Evolutionary conservation across 2,888 invertebrate genomes (phyloP).

Genomic region (Amphipoea oculea): DNA sequence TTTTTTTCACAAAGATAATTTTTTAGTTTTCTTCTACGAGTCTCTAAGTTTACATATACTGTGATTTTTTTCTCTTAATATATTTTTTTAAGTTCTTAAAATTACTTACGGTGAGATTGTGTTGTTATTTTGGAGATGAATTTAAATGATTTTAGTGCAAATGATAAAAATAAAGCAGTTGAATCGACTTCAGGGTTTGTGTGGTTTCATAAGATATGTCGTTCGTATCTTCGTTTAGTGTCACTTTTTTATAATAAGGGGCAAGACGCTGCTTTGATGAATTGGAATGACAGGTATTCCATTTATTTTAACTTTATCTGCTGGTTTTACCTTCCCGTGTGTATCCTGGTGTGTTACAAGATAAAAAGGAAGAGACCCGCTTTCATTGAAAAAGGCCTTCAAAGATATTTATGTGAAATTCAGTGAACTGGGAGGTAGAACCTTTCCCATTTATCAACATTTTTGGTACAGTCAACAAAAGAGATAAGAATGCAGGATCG

Average conservation of each 20-base stretch:
- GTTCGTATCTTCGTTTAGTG: conserved; percentile 48
- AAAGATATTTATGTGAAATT: neutral
- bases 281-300: conserved; percentile 41
- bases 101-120: neutral
- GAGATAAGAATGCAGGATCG: too few species aligned
- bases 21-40: conserved; percentile 33
- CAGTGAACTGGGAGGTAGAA: neutral
- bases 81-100: neutral
- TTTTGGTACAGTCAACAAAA: neutral
- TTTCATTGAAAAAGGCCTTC: neutral
- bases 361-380: neutral
- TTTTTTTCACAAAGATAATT: conserved; percentile 2
- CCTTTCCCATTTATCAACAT: neutral
- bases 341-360: conserved; percentile 9
- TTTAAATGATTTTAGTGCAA: conserved; percentile 40
- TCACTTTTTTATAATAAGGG: conserved; percentile 49
- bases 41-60: conserved; percentile 34
- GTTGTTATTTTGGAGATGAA: conserved; percentile 36
- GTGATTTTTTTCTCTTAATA: conserved; percentile 1
- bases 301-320: neutral
- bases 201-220: conserved; percentile 50
- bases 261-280: conserved; percentile 14
- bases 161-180: conserved; percentile 21
- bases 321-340: neutral
- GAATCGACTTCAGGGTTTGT: conserved; percentile 29